Conservation (phyloP, 1,140 invertebrate genomes). For the Notospermus geniculatus region DNA sequence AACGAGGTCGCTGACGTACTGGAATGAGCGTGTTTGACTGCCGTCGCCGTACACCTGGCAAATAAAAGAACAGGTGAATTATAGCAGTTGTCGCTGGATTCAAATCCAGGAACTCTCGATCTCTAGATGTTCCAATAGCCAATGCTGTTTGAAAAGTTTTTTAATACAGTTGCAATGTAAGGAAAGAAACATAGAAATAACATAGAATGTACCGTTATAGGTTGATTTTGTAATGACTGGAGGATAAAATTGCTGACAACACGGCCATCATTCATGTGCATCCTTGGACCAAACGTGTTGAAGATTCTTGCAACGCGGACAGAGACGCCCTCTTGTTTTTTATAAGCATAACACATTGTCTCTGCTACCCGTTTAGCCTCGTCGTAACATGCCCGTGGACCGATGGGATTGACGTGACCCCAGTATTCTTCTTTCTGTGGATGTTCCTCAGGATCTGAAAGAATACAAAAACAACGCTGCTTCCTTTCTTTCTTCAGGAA, state of each 20-base stretch:
- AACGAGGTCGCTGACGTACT: slow-evolving; percentile 96
- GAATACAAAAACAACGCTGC: not conserved
- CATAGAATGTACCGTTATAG: slow-evolving; percentile 76
- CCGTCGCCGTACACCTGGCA: slow-evolving; percentile 88
- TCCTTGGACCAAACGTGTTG: slow-evolving; percentile 98
- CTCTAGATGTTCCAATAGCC: too few species aligned
- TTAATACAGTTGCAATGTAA: too few species aligned
- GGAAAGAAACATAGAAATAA: not conserved
- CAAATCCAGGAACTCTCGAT: too few species aligned
- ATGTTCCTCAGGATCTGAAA: slow-evolving; percentile 51
- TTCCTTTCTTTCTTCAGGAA: too few species aligned
- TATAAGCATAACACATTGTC: slow-evolving; percentile 94
- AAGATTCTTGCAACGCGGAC: slow-evolving; percentile 97
- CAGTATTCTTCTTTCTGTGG: slow-evolving; percentile 70
- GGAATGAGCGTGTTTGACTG: slow-evolving; percentile 95
- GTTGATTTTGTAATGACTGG: slow-evolving; percentile 90
- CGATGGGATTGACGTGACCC: slow-evolving; percentile 99
- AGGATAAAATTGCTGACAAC: slow-evolving; percentile 99
- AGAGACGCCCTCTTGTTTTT: slow-evolving; percentile 91
- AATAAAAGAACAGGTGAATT: slow-evolving; percentile 4
- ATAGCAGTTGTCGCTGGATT: not conserved
- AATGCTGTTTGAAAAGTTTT: too few species aligned
- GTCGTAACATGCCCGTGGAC: slow-evolving; percentile 93
- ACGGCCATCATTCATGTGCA: slow-evolving; percentile 98
- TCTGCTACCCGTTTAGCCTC: slow-evolving; percentile 98